Base-by-base conservation (phyloP, 2,113 vertebrate species). In the Anser brachyrhynchus region DNA sequence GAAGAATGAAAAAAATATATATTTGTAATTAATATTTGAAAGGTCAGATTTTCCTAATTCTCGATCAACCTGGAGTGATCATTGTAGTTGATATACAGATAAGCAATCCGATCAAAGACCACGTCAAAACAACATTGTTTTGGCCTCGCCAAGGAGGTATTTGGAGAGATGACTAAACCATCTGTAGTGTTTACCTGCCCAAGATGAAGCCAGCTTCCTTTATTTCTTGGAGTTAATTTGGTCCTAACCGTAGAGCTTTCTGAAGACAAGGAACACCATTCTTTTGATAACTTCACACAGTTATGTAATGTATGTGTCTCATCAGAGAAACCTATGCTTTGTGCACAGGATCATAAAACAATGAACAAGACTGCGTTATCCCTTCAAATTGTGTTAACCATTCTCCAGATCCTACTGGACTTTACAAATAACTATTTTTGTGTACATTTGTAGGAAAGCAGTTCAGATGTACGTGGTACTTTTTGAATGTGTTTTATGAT, bases 341-440 rank as follows among this genome's bases (percentile, higher is more conserved):
- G 58, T 9, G 67, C 43, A 20, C 11, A 51, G 69, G 58, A 19
- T 39, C 23, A 18, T 37, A 28, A 29, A 90, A 46, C 7, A 35
- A 71, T 41, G 54, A 59, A 14, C n/a, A 58, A 87, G 57, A 10
- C 19, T 43, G 33, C 35, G 17, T 28, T 7, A 37, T 35, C 26
- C 26, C 6, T 77, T 71, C 33, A 10, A 6, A 20, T 73, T 57
- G 14, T 23, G 22, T 55, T 23, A 55, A 44, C 44, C n/a, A 29
- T 20, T 2, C 8, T 57, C 57, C 52, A 22, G 13, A 6, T 65
- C 35, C 9, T 0, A 2, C 1, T 35, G 65, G 21, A 22, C 44
- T 76, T 61, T 7, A 18, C 66, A 55, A 26, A 11, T 39, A 29
- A 39, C 0, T 37, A 4, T 29, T 64, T 41, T 44, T 1, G 55